Evolutionary conservation across 2,888 invertebrate genomes (phyloP), one percentile per base, ranked within the genome.

Genomic region (Chironomus tentans): DNA sequence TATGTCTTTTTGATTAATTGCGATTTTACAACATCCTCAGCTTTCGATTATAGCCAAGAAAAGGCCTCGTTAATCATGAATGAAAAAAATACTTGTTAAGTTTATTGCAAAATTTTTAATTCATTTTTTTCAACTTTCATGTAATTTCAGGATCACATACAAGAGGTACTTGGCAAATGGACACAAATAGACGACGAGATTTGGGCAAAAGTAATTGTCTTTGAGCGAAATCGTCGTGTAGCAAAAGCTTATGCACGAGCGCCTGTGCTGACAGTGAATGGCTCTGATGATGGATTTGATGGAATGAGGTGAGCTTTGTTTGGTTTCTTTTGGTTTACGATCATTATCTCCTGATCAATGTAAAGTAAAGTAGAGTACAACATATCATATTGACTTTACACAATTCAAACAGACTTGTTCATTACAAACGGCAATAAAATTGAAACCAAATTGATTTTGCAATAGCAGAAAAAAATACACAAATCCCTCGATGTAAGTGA

Each of bases 151-250:
- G 97, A 97, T 87, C 97, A 97, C 86, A 94, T 97, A 84, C 94
- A 95, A 85, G 97, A 97, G 87, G 96, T 97, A 78, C 86, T 97
- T 81, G 94, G 95, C 85, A 97, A 97, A 87, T 96, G 97, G 93
- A 93, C 94, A 80, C 93, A 95, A 86, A 95, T 98, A 81, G 97
- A 98, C 83, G 97, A 97, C 82, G 97, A 97, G 86, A 97, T 97
- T 81, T 98, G 98, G 98, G 97, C 97, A 79, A 98, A 98, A 88
- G 94, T 98, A 79, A 95, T 98, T 83, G 95, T 97, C 79, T 91
- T 98, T 85, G 98, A 98, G 85, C 89, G 94, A 82, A 96, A 97
- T 84, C 88, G 95, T 80, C 90, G 97, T 80, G 95, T 98, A 77
- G 98, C 98, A 78, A 98, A 98, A 85, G 97, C 98, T 47, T 98